Evolutionary conservation across 2,888 invertebrate genomes (phyloP).

Genomic region (Ochropleura leucogaster): DNA sequence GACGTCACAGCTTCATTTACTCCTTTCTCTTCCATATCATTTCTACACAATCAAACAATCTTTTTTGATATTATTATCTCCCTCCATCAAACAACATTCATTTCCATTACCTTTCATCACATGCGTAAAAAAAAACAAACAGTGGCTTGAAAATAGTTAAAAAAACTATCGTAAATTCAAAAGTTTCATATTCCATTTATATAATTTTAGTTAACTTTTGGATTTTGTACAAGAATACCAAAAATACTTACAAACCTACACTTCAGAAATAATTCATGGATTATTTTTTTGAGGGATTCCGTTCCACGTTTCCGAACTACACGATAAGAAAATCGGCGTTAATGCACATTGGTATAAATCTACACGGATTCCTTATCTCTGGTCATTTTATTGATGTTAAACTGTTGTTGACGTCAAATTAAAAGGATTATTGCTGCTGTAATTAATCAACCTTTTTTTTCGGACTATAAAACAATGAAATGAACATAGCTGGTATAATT

Average conservation of each 20-base stretch:
- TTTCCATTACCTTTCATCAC: no score
- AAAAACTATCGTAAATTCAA: not conserved
- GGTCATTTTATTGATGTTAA: slow-evolving; percentile 3
- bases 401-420: slow-evolving; percentile 2
- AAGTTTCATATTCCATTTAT: not conserved
- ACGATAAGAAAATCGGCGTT: not conserved
- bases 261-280: not conserved
- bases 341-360: not conserved
- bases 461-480: not conserved
- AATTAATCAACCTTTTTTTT: not conserved
- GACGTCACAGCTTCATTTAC: no score
- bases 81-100: no score
- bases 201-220: not conserved
- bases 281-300: not conserved
- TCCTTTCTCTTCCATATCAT: no score
- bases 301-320: not conserved
- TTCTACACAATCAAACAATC: no score
- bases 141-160: not conserved
- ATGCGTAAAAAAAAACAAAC: not conserved
- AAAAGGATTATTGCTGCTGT: not conserved
- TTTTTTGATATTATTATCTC: no score
- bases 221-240: not conserved
- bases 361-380: not conserved
- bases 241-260: not conserved
- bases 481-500: not conserved